phyloP scores from a whole-genome alignment of 1,140 invertebrate genomes.

The Protaetia brevitarsis region DNA sequence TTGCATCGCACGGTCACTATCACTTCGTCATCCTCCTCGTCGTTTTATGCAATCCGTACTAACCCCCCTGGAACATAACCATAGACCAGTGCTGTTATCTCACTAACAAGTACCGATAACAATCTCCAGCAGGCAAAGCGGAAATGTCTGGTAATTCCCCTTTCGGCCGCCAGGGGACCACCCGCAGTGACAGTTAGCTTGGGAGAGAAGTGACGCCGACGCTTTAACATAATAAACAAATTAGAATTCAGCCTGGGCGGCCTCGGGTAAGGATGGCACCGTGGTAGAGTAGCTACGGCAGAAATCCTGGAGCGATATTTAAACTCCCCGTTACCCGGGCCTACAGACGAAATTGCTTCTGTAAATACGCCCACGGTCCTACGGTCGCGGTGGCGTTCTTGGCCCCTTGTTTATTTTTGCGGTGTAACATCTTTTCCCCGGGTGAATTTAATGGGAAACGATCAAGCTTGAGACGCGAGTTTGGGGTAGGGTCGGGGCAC shows the following conservation, averaged over 20 bases:
- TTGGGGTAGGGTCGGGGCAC: too few relatives aligned
- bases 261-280: not conserved
- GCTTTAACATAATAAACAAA: slow-evolving; percentile 17
- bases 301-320: slow-evolving; percentile 11
- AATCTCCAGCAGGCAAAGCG: not conserved
- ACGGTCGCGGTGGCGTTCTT: not conserved
- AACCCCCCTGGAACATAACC: not conserved
- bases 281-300: too few relatives aligned
- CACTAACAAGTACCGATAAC: slow-evolving; percentile 12
- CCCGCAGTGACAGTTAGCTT: slow-evolving; percentile 7
- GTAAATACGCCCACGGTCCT: slow-evolving; percentile 1
- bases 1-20: too few relatives aligned
- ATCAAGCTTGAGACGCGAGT: too few relatives aligned
- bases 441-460: not conserved
- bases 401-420: not conserved
- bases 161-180: not conserved
- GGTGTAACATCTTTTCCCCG: slow-evolving; percentile 3
- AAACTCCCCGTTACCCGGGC: not conserved
- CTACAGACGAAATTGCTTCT: not conserved
- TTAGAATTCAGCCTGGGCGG: slow-evolving; percentile 5
- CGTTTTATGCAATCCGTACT: too few relatives aligned
- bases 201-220: not conserved
- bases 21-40: too few relatives aligned
- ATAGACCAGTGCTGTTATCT: not conserved
- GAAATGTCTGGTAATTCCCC: not conserved